Conservation (phyloP, 2,888 invertebrate genomes). For the Drosophila affinis region DNA sequence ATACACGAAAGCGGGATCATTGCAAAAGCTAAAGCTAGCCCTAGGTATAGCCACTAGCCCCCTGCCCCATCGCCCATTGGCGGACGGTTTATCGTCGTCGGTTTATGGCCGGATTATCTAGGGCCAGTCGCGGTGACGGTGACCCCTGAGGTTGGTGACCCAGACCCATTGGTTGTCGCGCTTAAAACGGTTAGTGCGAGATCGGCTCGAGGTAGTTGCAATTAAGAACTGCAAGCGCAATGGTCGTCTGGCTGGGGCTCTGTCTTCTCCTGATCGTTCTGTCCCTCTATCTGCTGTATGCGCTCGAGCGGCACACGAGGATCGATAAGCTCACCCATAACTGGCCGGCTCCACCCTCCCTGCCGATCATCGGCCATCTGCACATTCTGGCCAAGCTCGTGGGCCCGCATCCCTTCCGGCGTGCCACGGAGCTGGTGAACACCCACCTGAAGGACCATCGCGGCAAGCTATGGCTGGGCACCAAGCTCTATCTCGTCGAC, state of each 20-base stretch:
- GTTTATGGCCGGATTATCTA: constrained; percentile 12
- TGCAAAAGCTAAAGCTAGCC: not conserved
- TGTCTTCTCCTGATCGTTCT: constrained; percentile 32
- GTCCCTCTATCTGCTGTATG: constrained; percentile 32
- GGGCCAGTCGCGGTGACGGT: not conserved
- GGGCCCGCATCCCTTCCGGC: constrained; percentile 48
- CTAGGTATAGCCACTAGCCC: not conserved
- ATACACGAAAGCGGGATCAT: not conserved
- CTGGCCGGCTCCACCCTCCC: constrained; percentile 57
- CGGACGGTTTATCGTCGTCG: not conserved
- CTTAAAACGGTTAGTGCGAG: constrained; percentile 53
- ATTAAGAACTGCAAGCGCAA: constrained; percentile 29
- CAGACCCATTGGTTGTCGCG: constrained; percentile 13
- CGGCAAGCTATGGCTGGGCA: constrained; percentile 62
- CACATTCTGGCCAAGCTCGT: constrained; percentile 53
- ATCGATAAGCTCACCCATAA: constrained; percentile 59
- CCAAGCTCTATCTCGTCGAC: constrained; percentile 60
- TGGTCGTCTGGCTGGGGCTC: constrained; percentile 50
- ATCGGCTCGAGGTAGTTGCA: constrained; percentile 35
- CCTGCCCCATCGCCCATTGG: not conserved
- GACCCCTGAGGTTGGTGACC: constrained; percentile 30
- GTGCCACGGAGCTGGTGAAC: constrained; percentile 39
- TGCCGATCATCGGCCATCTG: constrained; percentile 63
- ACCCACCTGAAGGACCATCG: constrained; percentile 60
- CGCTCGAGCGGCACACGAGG: constrained; percentile 40